Evolutionary conservation across 2,888 invertebrate species (phyloP).

Genomic region (Temnothorax ravouxi): DNA sequence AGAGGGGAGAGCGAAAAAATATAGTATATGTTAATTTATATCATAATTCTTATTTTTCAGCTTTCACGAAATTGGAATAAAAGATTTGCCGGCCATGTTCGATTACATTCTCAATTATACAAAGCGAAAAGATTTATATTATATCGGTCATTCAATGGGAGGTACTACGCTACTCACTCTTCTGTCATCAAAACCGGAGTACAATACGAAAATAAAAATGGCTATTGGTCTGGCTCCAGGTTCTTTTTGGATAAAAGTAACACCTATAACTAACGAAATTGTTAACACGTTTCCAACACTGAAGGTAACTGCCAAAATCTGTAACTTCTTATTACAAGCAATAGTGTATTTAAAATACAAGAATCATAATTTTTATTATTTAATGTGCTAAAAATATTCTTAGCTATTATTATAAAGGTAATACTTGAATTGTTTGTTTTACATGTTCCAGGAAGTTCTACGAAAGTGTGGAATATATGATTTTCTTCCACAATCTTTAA

Average conservation of each 20-base stretch:
- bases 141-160: too few species aligned
- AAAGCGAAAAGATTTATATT: too few species aligned
- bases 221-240: conserved; percentile 25
- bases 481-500: conserved; percentile 9
- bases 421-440: background rate
- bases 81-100: too few species aligned
- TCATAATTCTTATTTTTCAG: background rate
- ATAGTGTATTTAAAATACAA: too few species aligned
- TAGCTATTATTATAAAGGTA: background rate
- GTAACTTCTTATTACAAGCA: too few species aligned
- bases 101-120: too few species aligned
- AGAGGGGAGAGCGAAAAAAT: too few species aligned
- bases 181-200: conserved; percentile 9
- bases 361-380: too few species aligned
- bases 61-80: too few species aligned
- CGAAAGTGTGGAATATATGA: conserved; percentile 13
- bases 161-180: too few species aligned
- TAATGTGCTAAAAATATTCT: background rate
- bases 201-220: conserved; percentile 28
- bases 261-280: background rate
- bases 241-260: background rate
- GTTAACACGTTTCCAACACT: background rate
- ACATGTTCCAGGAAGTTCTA: background rate
- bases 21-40: background rate
- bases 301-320: background rate